These are phyloP conservation scores for Phyllotreta striolata DNA, from an alignment of 2,888 invertebrate genomes.

Conservation along the genomic window DNA sequence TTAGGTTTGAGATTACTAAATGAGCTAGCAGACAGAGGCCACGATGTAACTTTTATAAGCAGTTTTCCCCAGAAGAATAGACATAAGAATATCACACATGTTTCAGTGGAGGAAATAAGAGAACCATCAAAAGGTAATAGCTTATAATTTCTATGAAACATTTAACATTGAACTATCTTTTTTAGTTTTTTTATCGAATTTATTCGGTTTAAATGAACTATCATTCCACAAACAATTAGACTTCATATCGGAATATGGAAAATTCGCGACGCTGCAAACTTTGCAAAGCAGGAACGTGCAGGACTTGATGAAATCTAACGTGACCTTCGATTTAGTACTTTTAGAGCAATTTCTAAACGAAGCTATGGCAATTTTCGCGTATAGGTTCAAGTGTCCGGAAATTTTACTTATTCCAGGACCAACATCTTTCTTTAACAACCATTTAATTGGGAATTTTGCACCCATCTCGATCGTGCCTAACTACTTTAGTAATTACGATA, in stretches of 20 bases:
- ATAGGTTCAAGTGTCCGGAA: slow-evolving; percentile 35
- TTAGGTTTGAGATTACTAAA: slow-evolving; percentile 49
- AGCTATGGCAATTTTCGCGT: slow-evolving; percentile 34
- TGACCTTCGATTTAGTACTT: slow-evolving; percentile 52
- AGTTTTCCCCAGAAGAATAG: slow-evolving; percentile 53
- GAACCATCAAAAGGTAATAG: slow-evolving; percentile 4
- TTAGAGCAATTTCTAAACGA: slow-evolving; percentile 51
- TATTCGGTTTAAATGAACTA: slow-evolving; percentile 15
- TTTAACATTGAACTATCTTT: not conserved
- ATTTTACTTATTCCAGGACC: slow-evolving; percentile 34
- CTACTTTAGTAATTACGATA: slow-evolving; percentile 56
- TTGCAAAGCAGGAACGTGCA: slow-evolving; percentile 45
- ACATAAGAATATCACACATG: slow-evolving; percentile 57
- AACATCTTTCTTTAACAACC: slow-evolving; percentile 47
- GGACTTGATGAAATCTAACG: slow-evolving; percentile 46
- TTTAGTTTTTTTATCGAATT: not conserved
- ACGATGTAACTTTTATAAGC: slow-evolving; percentile 58
- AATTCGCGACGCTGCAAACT: slow-evolving; percentile 2
- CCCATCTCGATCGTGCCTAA: slow-evolving; percentile 64
- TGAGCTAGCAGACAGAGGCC: slow-evolving; percentile 56
- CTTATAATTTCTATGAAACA: slow-evolving; percentile 2
- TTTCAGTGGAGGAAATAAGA: slow-evolving; percentile 23
- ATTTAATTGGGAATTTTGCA: slow-evolving; percentile 61
- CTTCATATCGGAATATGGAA: not conserved
- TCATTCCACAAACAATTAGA: slow-evolving; percentile 19